Evolutionary conservation across 2,113 vertebrate species (phyloP).

Genomic region (Xiphorhynchus elegans): DNA sequence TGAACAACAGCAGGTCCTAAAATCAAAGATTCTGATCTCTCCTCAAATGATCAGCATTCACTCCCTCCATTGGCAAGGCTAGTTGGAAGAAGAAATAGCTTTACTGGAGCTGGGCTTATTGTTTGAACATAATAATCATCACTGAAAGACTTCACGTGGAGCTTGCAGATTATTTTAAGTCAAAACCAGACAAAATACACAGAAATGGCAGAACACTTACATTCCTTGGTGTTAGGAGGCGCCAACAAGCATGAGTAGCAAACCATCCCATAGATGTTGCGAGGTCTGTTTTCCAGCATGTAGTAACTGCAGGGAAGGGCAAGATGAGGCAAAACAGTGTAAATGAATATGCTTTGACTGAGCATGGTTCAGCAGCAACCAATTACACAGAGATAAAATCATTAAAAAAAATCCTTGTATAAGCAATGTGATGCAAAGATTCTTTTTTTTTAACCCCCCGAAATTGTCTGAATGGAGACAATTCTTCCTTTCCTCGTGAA

Average conservation of each 20-base stretch:
- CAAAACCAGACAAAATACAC: background rate
- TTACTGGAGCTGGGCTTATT: background rate
- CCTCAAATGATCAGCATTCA: background rate
- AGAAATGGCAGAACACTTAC: slow-evolving; percentile 76
- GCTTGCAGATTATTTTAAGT: slow-evolving; percentile 6
- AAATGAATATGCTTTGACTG: background rate
- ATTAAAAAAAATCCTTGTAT: background rate
- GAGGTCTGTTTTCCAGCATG: slow-evolving; percentile 92
- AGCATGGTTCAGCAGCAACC: slow-evolving; percentile 7
- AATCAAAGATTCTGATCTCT: background rate
- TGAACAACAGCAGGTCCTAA: background rate
- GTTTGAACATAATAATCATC: background rate
- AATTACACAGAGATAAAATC: slow-evolving; percentile 38
- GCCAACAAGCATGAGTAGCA: slow-evolving; percentile 95
- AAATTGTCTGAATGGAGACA: slow-evolving; percentile 4
- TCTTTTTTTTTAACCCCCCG: background rate
- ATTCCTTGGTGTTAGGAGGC: slow-evolving; percentile 93
- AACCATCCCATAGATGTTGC: slow-evolving; percentile 94
- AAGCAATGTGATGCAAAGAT: slow-evolving; percentile 33
- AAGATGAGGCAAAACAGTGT: slow-evolving; percentile 49
- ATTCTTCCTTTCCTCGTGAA: background rate
- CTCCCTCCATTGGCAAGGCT: background rate
- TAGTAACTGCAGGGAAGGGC: slow-evolving; percentile 83
- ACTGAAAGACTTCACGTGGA: background rate
- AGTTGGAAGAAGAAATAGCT: background rate